These are phyloP conservation scores for Psilanteris sp. DNA, from an alignment of 1,140 invertebrate genomes.

Conservation along the genomic window DNA sequence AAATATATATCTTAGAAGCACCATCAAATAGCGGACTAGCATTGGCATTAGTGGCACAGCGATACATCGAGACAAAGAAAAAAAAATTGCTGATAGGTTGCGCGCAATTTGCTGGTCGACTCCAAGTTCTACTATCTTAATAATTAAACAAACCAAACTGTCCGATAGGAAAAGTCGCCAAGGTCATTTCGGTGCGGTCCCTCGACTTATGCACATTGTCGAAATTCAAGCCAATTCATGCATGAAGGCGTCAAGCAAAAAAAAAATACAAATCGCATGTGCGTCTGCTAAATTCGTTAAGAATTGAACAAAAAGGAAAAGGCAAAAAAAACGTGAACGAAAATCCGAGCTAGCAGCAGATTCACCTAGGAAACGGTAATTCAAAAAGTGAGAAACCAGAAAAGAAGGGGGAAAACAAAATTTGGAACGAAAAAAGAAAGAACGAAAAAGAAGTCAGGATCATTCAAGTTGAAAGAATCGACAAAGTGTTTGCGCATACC, in stretches of 20 bases:
- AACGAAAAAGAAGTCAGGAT: too few species aligned
- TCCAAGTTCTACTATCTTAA: not conserved
- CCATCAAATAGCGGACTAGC: conserved; percentile 14
- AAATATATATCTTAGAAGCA: conserved; percentile 6
- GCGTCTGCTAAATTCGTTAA: conserved; percentile 1
- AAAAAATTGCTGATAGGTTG: not conserved
- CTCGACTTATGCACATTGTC: conserved; percentile 9
- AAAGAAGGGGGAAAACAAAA: too few species aligned
- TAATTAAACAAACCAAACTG: too few species aligned
- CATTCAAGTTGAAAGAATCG: too few species aligned
- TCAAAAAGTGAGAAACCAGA: too few species aligned
- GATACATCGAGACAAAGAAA: not conserved
- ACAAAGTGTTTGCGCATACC: conserved; percentile 16
- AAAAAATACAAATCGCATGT: conserved; percentile 13
- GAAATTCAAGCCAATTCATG: conserved; percentile 45
- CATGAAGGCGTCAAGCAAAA: conserved; percentile 47
- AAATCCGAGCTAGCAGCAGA: not conserved
- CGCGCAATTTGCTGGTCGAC: not conserved
- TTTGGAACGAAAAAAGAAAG: too few species aligned
- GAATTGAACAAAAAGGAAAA: not conserved
- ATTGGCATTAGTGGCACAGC: not conserved
- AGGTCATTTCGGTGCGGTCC: too few species aligned
- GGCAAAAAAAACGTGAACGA: not conserved
- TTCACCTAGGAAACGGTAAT: not conserved
- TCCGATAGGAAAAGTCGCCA: too few species aligned